A percentile compares a stretch with the other conserved stretches of the same genome.
These are phyloP conservation scores for Circaetus gallicus DNA, from an alignment of 2,113 vertebrate species.

Conservation along the genomic window DNA sequence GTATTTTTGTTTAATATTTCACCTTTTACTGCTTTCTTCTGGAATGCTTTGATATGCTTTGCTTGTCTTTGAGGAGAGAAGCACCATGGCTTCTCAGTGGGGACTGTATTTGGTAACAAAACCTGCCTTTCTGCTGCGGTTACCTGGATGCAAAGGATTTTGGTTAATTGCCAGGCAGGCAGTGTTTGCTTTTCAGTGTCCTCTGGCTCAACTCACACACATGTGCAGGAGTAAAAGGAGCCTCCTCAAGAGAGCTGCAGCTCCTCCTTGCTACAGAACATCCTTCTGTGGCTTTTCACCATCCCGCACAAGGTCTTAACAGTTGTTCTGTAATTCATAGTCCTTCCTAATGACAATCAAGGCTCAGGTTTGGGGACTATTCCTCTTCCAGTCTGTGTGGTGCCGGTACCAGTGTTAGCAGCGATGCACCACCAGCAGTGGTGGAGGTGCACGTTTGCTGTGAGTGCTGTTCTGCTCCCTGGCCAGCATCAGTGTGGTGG, in stretches of 20 bases:
- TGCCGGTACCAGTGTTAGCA: not conserved
- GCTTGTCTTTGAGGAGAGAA: not conserved
- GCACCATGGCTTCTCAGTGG: not conserved
- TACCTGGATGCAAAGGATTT: not conserved
- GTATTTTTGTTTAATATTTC: not conserved
- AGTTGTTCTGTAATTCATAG: not conserved
- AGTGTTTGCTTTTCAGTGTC: not conserved
- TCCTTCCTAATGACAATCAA: not conserved
- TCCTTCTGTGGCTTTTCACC: not conserved
- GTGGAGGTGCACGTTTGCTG: not conserved
- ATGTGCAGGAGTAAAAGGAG: not conserved
- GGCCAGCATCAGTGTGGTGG: not conserved
- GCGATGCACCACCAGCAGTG: not conserved
- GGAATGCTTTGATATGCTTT: not conserved
- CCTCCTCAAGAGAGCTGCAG: not conserved
- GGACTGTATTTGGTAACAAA: not conserved
- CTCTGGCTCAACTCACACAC: not conserved
- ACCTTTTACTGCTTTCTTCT: not conserved
- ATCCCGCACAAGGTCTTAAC: not conserved
- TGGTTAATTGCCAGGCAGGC: not conserved
- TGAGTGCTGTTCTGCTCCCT: not conserved
- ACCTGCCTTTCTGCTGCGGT: not conserved
- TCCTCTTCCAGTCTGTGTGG: not conserved
- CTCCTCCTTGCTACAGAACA: not conserved
- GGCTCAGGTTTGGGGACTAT: not conserved